These are phyloP conservation scores for Macaca fascicularis DNA, from an alignment of 2,113 vertebrate species.

Conservation along the genomic window T2T-MFA8v1.1 NC_088378.1:32804501-32805000, in stretches of 20 bases:
- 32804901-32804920: neutral
- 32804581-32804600: neutral
- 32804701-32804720: neutral
- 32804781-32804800: neutral
- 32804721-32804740: neutral
- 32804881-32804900: neutral
- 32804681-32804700: neutral
- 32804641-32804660: neutral
- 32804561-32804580: neutral
- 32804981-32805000: neutral
- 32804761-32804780: neutral
- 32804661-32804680: neutral
- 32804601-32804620: too few species aligned
- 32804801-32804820: neutral
- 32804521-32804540: neutral
- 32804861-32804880: neutral
- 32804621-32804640: neutral
- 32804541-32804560: neutral
- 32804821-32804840: neutral
- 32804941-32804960: neutral
- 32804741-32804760: neutral
- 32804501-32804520: neutral
- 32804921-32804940: neutral
- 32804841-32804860: neutral
- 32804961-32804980: neutral